These are phyloP conservation scores for Macrosteles quadrilineatus DNA, from an alignment of 1,140 invertebrate genomes.

Conservation along the genomic window DNA sequence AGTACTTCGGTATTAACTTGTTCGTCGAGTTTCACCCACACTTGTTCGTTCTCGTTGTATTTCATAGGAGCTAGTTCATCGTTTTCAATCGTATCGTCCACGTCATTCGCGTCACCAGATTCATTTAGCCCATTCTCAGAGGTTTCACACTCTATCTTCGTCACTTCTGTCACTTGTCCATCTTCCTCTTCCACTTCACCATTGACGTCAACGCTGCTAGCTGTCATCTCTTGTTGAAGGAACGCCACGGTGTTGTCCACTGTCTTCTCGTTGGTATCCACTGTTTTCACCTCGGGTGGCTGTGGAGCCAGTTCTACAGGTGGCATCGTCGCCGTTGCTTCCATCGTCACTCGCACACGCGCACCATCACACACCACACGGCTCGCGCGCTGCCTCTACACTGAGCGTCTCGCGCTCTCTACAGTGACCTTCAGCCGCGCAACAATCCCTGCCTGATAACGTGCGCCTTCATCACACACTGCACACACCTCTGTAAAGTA, in stretches of 20 bases:
- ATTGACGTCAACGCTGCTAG: no score
- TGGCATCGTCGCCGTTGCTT: neutral
- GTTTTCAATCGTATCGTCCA: neutral
- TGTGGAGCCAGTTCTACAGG: neutral
- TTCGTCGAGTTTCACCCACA: constrained; percentile 10
- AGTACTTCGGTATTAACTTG: neutral
- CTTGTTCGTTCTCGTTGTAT: neutral
- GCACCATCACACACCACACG: neutral
- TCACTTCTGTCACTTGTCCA: no score
- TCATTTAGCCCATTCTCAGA: no score
- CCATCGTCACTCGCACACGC: neutral
- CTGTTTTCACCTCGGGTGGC: neutral
- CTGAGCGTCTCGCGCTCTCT: neutral
- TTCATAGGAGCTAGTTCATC: constrained; percentile 1
- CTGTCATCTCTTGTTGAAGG: no score
- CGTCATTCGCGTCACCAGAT: no score
- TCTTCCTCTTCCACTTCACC: no score
- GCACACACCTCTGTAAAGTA: no score
- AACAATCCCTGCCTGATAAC: no score
- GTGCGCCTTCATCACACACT: no score
- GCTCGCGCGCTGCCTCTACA: neutral
- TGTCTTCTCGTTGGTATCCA: neutral
- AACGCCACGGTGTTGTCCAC: no score
- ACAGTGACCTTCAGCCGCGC: no score
- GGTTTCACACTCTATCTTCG: no score